Base-by-base conservation (phyloP, 2,797 vertebrate genomes). In the Pitangus sulphuratus region DNA sequence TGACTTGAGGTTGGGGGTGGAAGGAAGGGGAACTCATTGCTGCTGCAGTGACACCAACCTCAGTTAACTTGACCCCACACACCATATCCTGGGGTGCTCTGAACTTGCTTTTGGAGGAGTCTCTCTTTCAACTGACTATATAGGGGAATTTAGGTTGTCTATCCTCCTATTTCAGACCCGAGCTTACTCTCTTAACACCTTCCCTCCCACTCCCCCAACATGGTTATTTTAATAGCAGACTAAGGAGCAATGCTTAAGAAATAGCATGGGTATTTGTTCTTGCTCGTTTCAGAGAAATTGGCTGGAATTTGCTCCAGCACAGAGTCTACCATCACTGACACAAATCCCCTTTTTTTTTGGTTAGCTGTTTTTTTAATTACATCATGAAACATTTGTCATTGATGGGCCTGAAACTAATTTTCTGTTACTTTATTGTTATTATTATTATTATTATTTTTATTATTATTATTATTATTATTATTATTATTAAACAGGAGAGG, bases 21-120 rank as follows among this genome's bases (percentile, higher is more conserved):
- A 35, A 72, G 17, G 39, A 53, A 66, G 16, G 24, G 24, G 5
- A 1, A 0, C 1, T 1, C 7, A 1, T n/a, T 57, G 26, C 44
- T 71, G 31, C 57, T 31, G 33, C 3, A 2, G 33, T 44, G 40
- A 18, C 70, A 57, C 26, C 42, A 22, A 8, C 11, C 30, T 47
- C 22, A 17, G 31, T 40, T 76, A 78, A 40, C 21, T 12, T 8
- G 5, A 71, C 15, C 24, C 20, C 24, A 31, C 1, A 1, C 30
- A 37, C 35, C 54, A 28, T 44, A 42, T 11, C 12, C 50, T 78
- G 45, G 21, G 25, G 15, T 53, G 48, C 44, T 79, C 82, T 86
- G 51, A 83, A 61, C 16, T 51, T 64, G 18, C 18, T 56, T 82
- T 89, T 60, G 30, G 44, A 64, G 33, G 7, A 53, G 2, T 40